These are phyloP conservation scores for Platerodrilus igneus DNA, from an alignment of 2,888 invertebrate genomes.

Conservation along the genomic window DNA sequence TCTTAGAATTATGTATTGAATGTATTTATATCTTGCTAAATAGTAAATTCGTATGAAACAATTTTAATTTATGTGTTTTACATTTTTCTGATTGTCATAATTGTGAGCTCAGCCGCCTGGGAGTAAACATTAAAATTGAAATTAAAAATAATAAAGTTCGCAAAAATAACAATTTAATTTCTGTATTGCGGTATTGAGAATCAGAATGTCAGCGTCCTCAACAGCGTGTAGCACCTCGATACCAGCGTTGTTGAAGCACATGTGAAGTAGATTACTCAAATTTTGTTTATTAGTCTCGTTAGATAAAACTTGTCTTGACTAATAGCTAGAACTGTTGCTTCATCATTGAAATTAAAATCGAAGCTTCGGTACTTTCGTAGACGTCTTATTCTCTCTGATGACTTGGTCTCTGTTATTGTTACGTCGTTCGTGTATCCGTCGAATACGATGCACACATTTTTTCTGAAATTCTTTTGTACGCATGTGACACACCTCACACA, in stretches of 20 bases:
- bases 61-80: too few species aligned
- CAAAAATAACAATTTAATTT: too few species aligned
- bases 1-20: too few species aligned
- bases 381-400: slow-evolving; percentile 1
- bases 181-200: slow-evolving; percentile 25
- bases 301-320: slow-evolving; percentile 28
- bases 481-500: slow-evolving; percentile 4
- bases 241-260: slow-evolving; percentile 10
- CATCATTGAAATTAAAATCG: slow-evolving; percentile 13
- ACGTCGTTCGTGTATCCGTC: slow-evolving; percentile 2
- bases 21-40: too few species aligned
- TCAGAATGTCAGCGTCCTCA: slow-evolving; percentile 28
- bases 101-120: too few species aligned
- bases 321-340: slow-evolving; percentile 21
- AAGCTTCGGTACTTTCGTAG: neutral
- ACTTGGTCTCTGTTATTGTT: slow-evolving; percentile 1
- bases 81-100: too few species aligned
- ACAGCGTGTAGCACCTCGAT: slow-evolving; percentile 26
- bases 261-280: slow-evolving; percentile 24
- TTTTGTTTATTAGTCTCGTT: slow-evolving; percentile 24
- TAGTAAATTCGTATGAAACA: too few species aligned
- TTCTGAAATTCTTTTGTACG: slow-evolving; percentile 3
- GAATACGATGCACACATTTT: slow-evolving; percentile 4
- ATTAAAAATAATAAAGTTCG: too few species aligned
- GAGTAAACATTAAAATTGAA: too few species aligned